Evolutionary conservation across 2,888 invertebrate species (phyloP), one percentile per base, ranked within the genome.

Genomic region (Loripinus fragilis): DNA sequence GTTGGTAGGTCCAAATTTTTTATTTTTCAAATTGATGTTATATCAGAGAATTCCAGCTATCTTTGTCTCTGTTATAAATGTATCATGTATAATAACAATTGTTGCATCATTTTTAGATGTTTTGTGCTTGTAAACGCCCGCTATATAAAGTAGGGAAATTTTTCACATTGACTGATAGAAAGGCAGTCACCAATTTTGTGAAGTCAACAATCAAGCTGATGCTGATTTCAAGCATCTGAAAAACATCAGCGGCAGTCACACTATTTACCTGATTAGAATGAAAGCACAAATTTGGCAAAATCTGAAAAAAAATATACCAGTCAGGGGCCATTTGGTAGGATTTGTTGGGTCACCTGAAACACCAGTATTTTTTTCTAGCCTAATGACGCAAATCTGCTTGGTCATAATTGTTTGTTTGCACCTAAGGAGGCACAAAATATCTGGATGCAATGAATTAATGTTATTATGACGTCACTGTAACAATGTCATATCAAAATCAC

Each of bases 171-270:
- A 48, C 48, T 48, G 7, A 48, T 8, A 48, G 48, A 48, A 48
- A 15, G 38, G 38, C 38, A 38, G 38, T 38, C 38, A 12, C 38
- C 38, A 38, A 8, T 48, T 48, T 48, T 8, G 48, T 15, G 48
- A n/a, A 48, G 48, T 48, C 7, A 48, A 48, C 7, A 48, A 48
- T 48, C 48, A 48, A 5, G n/a, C 20, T 15, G 48, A 48, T 20
- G 48, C 48, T 48, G 48, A 48, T 5, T 48, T 48, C 48, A 48
- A 48, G 48, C 48, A n/a, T 48, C 48, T 48, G 48, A 48, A 48
- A 48, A 20, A 48, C n/a, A 48, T 5, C 17, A n/a, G 17, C 48
- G 48, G 48, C 48, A 20, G 48, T 5, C 48, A 48, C 48, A 48
- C 48, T 48, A 48, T 48, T 48, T 48, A 48, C 48, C 48, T 5